Evolutionary conservation across 2,113 vertebrate genomes (phyloP).

Genomic region (Pachyramphus minor): DNA sequence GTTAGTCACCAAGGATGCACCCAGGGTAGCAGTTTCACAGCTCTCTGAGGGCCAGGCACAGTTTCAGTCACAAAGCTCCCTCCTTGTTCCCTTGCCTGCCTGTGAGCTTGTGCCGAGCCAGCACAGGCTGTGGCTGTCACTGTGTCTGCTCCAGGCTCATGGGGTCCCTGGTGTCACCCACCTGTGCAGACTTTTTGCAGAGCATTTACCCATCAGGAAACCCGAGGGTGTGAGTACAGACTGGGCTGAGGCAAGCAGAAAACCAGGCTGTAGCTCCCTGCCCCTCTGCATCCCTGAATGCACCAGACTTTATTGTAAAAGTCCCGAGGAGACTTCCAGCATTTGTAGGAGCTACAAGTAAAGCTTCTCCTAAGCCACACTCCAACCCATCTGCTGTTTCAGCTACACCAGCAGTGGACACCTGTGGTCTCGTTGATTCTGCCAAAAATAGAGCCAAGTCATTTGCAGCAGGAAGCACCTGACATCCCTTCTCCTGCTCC

Average conservation of each 20-base stretch:
- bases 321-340: background rate
- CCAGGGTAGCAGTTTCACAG: background rate
- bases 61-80: background rate
- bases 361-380: background rate
- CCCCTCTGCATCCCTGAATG: fast-evolving
- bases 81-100: background rate
- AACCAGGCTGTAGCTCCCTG: background rate
- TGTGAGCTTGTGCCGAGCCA: background rate
- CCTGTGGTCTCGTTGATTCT: background rate
- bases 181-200: background rate
- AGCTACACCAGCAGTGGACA: fast-evolving
- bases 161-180: background rate
- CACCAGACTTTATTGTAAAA: background rate
- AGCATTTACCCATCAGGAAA: background rate
- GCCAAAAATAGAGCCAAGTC: background rate
- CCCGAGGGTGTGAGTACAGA: background rate
- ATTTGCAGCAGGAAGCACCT: background rate
- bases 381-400: background rate
- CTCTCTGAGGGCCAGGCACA: background rate
- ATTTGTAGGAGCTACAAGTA: background rate
- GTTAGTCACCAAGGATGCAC: background rate
- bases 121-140: background rate
- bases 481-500: background rate
- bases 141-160: background rate
- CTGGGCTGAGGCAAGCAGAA: background rate